Evolutionary conservation across 2,888 invertebrate genomes (phyloP).

Genomic region (Glaucopsyche alexis): DNA sequence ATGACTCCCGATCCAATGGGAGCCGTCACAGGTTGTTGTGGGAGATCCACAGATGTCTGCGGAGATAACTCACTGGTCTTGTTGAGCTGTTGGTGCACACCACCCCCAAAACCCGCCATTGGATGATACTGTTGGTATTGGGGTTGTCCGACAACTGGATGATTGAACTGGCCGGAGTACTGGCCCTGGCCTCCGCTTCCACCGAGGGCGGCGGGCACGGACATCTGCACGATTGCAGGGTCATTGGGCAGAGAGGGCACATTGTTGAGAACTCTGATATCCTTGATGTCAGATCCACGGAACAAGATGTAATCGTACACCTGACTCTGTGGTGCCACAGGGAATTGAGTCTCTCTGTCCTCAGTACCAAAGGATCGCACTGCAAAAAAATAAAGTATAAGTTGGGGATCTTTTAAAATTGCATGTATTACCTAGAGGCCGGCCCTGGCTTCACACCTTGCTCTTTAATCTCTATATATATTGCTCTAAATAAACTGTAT

Average conservation of each 20-base stretch:
- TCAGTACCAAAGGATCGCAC: conserved; percentile 99
- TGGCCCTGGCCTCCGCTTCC: conserved; percentile 81
- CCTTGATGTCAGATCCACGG: conserved; percentile 98
- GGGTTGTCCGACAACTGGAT: conserved; percentile 84
- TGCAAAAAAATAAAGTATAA: conserved; percentile 69
- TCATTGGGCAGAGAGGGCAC: conserved; percentile 94
- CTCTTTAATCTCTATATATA: too few species aligned
- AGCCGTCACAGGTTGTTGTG: conserved; percentile 57
- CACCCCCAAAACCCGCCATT: conserved; percentile 74
- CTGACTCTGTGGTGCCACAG: conserved; percentile 97
- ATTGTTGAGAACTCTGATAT: conserved; percentile 96
- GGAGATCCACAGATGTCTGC: conserved; percentile 68
- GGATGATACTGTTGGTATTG: conserved; percentile 74
- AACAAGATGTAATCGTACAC: conserved; percentile 99
- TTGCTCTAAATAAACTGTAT: too few species aligned
- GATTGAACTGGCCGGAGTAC: conserved; percentile 82
- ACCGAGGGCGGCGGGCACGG: conserved; percentile 86
- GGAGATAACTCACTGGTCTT: conserved; percentile 79
- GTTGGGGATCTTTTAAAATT: not conserved
- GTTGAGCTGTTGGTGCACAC: conserved; percentile 68
- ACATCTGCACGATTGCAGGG: conserved; percentile 98
- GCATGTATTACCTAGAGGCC: too few species aligned
- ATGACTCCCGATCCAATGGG: conserved; percentile 72
- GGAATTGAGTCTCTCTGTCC: conserved; percentile 96
- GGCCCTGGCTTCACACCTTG: too few species aligned